Evolutionary conservation across 2,888 invertebrate genomes (phyloP).

Genomic region (Dryobota labecula): DNA sequence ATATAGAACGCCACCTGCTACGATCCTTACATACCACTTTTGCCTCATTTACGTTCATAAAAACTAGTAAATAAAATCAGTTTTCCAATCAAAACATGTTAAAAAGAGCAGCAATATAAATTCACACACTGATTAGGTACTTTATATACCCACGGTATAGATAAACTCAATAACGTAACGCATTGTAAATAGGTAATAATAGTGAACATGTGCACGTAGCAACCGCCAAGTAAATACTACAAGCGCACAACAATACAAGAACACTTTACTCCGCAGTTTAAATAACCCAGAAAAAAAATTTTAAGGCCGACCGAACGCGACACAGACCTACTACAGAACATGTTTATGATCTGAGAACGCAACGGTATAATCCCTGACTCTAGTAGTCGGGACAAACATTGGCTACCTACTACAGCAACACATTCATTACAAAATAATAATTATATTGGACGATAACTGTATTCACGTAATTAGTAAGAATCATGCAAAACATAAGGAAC

Average conservation of each 20-base stretch:
- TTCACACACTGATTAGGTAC: background rate
- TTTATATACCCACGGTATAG: background rate
- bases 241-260: background rate
- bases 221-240: background rate
- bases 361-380: background rate
- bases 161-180: constrained; percentile 5
- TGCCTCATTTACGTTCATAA: too few relatives aligned
- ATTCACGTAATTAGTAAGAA: background rate
- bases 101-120: background rate
- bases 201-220: background rate
- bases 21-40: too few relatives aligned
- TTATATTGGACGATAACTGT: background rate
- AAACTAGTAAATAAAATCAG: too few relatives aligned
- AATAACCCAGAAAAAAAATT: background rate
- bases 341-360: constrained; percentile 3
- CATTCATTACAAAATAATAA: constrained; percentile 6
- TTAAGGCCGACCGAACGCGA: background rate
- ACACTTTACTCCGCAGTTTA: background rate
- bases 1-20: too few relatives aligned
- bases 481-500: constrained; percentile 13
- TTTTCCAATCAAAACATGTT: too few relatives aligned
- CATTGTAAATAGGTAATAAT: constrained; percentile 1
- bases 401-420: background rate
- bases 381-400: background rate
- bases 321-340: background rate